These are phyloP conservation scores for Tyto alba DNA, from an alignment of 2,113 vertebrate genomes.

Conservation along the genomic window DNA sequence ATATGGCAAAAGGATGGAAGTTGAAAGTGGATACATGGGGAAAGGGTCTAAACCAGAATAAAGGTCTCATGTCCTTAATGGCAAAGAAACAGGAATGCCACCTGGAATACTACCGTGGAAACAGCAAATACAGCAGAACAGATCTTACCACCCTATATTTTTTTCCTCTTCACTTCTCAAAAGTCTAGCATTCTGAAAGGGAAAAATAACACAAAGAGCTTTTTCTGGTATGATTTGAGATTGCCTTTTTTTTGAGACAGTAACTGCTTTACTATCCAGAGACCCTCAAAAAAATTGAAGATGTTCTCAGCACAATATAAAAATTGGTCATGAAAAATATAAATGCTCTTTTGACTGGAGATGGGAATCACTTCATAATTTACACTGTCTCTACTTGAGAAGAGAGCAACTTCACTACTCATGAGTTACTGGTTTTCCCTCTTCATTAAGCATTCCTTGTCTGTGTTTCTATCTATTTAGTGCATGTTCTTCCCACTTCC, in stretches of 20 bases:
- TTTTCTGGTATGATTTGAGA: neutral
- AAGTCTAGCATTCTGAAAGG: neutral
- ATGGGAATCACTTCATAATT: constrained; percentile 44
- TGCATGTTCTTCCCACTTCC: constrained; percentile 23
- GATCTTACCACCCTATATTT: neutral
- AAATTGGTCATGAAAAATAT: constrained; percentile 20
- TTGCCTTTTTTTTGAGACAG: neutral
- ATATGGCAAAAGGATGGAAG: neutral
- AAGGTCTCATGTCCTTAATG: neutral
- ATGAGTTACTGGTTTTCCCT: constrained; percentile 36
- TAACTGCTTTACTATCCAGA: neutral
- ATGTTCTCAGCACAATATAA: neutral
- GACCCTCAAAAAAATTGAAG: neutral
- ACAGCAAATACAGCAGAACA: neutral
- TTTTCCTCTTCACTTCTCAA: neutral
- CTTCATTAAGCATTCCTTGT: constrained; percentile 44
- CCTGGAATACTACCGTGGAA: neutral
- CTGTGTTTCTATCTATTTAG: constrained; percentile 45
- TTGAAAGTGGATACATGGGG: neutral
- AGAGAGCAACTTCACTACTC: neutral
- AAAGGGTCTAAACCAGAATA: neutral
- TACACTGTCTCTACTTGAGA: constrained; percentile 10
- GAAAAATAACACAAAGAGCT: neutral
- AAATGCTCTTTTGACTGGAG: constrained; percentile 35
- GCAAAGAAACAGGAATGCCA: neutral